Conservation (phyloP, 2,888 invertebrate genomes). For the Xylocampa areola region DNA sequence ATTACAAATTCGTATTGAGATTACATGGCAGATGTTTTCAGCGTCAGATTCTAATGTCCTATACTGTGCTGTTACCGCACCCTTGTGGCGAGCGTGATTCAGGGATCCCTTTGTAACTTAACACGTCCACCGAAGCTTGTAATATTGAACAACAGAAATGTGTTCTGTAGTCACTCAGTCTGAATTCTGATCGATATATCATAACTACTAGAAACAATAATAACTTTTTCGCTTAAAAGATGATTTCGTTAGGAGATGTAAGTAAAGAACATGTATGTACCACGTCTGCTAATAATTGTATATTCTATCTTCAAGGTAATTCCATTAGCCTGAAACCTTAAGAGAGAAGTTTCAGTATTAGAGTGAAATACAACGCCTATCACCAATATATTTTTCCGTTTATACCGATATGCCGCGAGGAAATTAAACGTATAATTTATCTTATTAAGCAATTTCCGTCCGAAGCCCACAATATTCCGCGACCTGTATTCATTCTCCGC, state of each 20-base stretch:
- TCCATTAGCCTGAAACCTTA: not conserved
- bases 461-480: not conserved
- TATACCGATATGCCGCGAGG: slow-evolving; percentile 16
- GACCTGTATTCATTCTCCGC: slow-evolving; percentile 16
- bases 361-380: not conserved
- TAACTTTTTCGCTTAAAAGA: too few relatives aligned
- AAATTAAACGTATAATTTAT: slow-evolving; percentile 37
- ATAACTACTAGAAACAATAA: too few relatives aligned
- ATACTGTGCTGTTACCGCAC: slow-evolving; percentile 8
- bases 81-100: slow-evolving; percentile 27
- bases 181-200: not conserved
- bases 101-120: slow-evolving; percentile 31
- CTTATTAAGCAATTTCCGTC: slow-evolving; percentile 30
- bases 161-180: not conserved
- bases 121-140: slow-evolving; percentile 6
- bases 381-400: not conserved
- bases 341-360: not conserved
- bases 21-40: slow-evolving; percentile 8
- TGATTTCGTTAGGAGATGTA: too few relatives aligned
- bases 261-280: too few relatives aligned
- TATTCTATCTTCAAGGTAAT: not conserved
- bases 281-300: too few relatives aligned
- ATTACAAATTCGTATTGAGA: not conserved
- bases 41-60: slow-evolving; percentile 3
- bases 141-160: slow-evolving; percentile 1